A percentile compares a stretch with the other conserved stretches of the same genome.
Conservation (phyloP, 2,888 invertebrate species). For the Heliconius ethilla region DNA sequence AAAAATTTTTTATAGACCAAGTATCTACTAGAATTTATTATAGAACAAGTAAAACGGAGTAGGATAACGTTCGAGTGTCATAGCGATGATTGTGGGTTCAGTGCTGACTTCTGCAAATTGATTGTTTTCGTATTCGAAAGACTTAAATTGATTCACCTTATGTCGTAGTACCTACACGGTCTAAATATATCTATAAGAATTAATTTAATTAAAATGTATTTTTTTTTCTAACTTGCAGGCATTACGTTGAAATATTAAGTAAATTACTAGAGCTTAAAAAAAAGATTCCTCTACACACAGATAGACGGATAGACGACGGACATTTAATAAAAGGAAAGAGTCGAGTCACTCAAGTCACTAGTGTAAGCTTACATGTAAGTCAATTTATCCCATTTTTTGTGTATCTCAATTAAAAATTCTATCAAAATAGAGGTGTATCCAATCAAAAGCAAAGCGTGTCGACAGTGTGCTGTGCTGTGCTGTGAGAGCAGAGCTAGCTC, state of each 20-base stretch:
- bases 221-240: not conserved
- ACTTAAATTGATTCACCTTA: too few relatives aligned
- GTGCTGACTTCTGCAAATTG: not conserved
- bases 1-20: not conserved
- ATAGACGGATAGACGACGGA: not conserved
- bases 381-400: slow-evolving; percentile 14
- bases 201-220: not conserved
- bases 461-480: slow-evolving; percentile 21
- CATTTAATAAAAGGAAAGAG: not conserved
- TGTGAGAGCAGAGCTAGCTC: slow-evolving; percentile 20
- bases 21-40: not conserved
- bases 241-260: not conserved
- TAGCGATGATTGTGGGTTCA: not conserved
- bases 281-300: not conserved
- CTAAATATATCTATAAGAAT: too few relatives aligned
- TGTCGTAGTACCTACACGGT: too few relatives aligned
- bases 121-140: too few relatives aligned
- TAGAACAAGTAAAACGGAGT: not conserved
- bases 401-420: slow-evolving; percentile 34
- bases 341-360: not conserved
- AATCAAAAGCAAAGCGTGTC: slow-evolving; percentile 44
- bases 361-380: slow-evolving; percentile 11
- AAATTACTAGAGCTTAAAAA: not conserved
- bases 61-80: not conserved
- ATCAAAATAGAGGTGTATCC: slow-evolving; percentile 35